Base-by-base conservation (phyloP, 2,113 vertebrate genomes). In the Coregonus clupeaformis region DNA sequence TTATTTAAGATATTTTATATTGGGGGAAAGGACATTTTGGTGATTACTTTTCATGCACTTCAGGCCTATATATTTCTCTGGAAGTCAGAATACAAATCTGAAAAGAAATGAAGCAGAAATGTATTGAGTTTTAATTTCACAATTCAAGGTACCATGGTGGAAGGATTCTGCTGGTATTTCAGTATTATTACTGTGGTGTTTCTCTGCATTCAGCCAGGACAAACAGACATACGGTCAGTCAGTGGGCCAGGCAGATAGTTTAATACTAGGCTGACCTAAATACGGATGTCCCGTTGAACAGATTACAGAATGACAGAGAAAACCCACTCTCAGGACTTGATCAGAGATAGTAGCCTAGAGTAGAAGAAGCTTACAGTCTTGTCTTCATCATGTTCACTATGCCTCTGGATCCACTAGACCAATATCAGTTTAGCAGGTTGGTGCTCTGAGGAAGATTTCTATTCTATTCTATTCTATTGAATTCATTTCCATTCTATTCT, bases 211-310 rank as follows among this genome's bases (percentile, higher is more conserved):
- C 6, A 60, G 57, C 57, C 20, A 60, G 57, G 27, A 60, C 18
- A 14, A 52, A 30, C 9, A 77, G 65, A 81, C 73, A 55, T 36
- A 66, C 18, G 63, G 30, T 18, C 70, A 82, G 52, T 49, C 76
- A 25, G 67, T 72, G 16, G 6, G 24, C 18, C 22, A 74, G 65
- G 74, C 79, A 74, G 67, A 7, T n/a, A 73, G 79, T 36, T 88
- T 88, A 91, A 87, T 82, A 72, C 85, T 32, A 67, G 49, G 76
- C 63, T 91, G 91, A 92, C 91, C 92, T 88, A 88, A 76, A 89
- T 93, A 84, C 74, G 22, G 2, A 62, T 66, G 42, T 63, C n/a
- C 63, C 16, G 49, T 52, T 80, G 55, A 78, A 73, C 79, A 85
- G 57, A 60, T 60, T 60, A 60, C 49, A 52, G 49, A 52, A 52